Evolutionary conservation across 2,113 vertebrate genomes (phyloP).

Genomic region (Corythoichthys intestinalis): DNA sequence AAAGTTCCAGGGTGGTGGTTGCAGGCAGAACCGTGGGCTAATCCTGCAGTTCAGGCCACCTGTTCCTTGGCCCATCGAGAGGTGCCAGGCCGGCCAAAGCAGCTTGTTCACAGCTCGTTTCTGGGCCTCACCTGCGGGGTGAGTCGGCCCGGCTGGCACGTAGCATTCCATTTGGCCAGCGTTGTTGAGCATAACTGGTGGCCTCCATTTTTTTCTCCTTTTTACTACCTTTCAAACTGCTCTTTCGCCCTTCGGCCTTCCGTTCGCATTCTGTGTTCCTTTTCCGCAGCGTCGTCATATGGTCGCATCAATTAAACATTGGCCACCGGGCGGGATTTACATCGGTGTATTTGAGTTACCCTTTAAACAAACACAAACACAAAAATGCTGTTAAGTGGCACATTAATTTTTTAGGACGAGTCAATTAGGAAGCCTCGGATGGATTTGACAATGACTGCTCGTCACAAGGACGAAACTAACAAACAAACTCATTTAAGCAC

Average conservation of each 20-base stretch:
- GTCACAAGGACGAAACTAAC: conserved; percentile 57
- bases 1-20: background rate
- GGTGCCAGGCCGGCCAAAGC: conserved; percentile 61
- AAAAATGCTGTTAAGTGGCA: conserved; percentile 66
- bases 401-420: conserved; percentile 69
- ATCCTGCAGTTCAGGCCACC: conserved; percentile 58
- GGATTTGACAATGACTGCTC: conserved; percentile 53
- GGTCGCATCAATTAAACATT: conserved; percentile 67
- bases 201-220: conserved; percentile 8
- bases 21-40: conserved; percentile 32
- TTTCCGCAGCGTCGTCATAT: conserved; percentile 30
- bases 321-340: conserved; percentile 49
- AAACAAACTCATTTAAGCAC: conserved; percentile 21
- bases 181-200: conserved; percentile 1
- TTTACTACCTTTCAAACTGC: background rate
- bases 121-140: conserved; percentile 65
- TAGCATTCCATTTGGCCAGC: conserved; percentile 12
- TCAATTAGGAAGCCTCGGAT: conserved; percentile 66
- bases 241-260: background rate
- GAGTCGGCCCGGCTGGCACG: conserved; percentile 53
- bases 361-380: conserved; percentile 55
- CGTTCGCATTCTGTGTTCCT: background rate
- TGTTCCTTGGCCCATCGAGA: conserved; percentile 59
- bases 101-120: conserved; percentile 71
- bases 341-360: conserved; percentile 46